phyloP scores from a whole-genome alignment of 2,113 vertebrate species.

The Illadopsis cleaveri region DNA sequence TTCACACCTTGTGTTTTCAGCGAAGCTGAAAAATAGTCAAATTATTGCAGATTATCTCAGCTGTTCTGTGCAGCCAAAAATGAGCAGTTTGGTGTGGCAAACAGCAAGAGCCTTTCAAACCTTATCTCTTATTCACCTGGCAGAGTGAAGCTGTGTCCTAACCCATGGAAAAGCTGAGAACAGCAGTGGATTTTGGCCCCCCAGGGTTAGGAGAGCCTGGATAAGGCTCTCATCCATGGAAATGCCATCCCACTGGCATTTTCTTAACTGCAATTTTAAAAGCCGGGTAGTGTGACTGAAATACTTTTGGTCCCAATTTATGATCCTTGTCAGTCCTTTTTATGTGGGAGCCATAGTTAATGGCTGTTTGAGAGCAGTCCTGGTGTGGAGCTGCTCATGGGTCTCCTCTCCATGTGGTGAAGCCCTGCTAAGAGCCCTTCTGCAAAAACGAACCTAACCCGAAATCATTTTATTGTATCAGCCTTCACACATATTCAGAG shows the following conservation, averaged over 20 bases:
- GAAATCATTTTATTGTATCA: not conserved
- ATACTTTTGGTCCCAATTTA: not conserved
- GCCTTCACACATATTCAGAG: not conserved
- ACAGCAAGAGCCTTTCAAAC: not conserved
- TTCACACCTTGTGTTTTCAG: not conserved
- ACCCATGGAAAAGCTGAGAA: not conserved
- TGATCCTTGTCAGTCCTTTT: not conserved
- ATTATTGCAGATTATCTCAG: not conserved
- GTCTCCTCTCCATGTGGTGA: not conserved
- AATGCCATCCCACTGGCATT: not conserved
- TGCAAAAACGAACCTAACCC: not conserved
- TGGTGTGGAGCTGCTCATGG: not conserved
- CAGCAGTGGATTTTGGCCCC: not conserved
- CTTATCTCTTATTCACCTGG: not conserved
- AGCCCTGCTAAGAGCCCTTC: not conserved
- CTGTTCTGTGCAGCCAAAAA: not conserved
- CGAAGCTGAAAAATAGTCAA: not conserved
- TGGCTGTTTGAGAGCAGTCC: not conserved
- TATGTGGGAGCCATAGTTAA: not conserved
- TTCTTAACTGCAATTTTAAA: not conserved
- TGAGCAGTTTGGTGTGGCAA: not conserved
- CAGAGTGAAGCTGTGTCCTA: not conserved
- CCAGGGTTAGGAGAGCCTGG: not conserved
- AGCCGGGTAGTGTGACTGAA: not conserved
- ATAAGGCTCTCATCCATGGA: not conserved